Percentiles rank a stretch among this genome's conserved stretches.
phyloP scores from a whole-genome alignment of 2,113 vertebrate species.

The Amblyopsis rosae region DNA sequence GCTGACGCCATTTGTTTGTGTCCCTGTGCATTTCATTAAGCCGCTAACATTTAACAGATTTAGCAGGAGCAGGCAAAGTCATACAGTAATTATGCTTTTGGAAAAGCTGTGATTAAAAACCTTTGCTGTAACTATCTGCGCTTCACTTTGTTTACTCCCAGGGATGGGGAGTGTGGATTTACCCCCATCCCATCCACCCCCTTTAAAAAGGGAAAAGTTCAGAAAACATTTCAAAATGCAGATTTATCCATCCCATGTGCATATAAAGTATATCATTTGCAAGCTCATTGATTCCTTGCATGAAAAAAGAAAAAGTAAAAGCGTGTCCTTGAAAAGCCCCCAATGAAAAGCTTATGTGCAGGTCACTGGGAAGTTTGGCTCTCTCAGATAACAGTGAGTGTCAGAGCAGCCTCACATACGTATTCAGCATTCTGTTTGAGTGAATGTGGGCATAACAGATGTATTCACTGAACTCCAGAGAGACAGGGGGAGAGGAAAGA shows the following conservation, averaged over 20 bases:
- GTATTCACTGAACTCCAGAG: neutral
- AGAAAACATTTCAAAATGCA: constrained; percentile 56
- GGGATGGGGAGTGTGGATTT: constrained; percentile 48
- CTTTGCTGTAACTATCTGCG: constrained; percentile 42
- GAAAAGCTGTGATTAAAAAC: constrained; percentile 61
- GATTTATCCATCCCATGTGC: constrained; percentile 54
- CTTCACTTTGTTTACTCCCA: constrained; percentile 45
- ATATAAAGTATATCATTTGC: constrained; percentile 64
- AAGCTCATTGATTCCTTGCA: constrained; percentile 49
- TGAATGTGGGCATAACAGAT: neutral
- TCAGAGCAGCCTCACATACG: constrained; percentile 4
- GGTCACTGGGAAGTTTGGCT: constrained; percentile 40
- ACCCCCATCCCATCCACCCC: constrained; percentile 35
- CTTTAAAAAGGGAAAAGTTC: constrained; percentile 22
- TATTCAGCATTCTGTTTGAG: neutral
- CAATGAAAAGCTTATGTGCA: constrained; percentile 44
- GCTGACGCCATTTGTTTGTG: constrained; percentile 68
- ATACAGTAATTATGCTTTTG: constrained; percentile 61
- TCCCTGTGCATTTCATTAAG: constrained; percentile 68
- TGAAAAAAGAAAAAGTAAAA: constrained; percentile 14
- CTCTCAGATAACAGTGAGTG: constrained; percentile 1
- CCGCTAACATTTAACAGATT: constrained; percentile 65
- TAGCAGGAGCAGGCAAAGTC: constrained; percentile 64
- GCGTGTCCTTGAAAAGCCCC: constrained; percentile 55
- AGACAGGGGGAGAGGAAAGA: neutral